Evolutionary conservation across 2,888 invertebrate species (phyloP), one percentile per base, ranked within the genome.

Genomic region (Pandemis corylana): DNA sequence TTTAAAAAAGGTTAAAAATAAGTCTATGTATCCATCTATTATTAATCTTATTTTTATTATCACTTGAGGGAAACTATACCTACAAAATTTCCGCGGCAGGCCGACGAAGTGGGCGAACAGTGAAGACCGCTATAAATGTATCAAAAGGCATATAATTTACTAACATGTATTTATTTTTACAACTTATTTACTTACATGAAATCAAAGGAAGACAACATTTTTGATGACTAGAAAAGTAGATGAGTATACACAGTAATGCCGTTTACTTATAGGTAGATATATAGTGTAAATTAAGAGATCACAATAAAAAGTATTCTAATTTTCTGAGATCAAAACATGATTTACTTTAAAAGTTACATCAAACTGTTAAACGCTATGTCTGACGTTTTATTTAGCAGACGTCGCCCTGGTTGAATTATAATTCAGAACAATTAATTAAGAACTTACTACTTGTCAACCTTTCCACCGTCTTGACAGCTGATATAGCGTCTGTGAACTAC

Each of bases 181-280:
- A 7, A 68, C 46, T 64, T 56, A 51, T 66, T 44, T 41, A 51
- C n/a, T n/a, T n/a, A 20, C 41, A 66, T 64, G 61, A 51, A 44
- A 64, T 49, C 67, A 76, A 76, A 76, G 76, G 76, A 76, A 78
- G 74, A 76, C 70, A 42, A 63, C 20, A 42, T 46, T 61, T 72
- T 36, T 15, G 15, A 56, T 56, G 53, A 56, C 53, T 56, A 53
- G 15, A 15, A 12, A n/a, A 12, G 12, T 51, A 20, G 20, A 20
- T 20, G 20, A 20, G 15, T 56, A 12, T 13, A 49, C 49, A 51
- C n/a, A 15, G 2, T 15, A 51, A 51, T 51, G n/a, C n/a, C n/a
- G 6, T 51, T n/a, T 51, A 51, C 5, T 51, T n/a, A 51, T 51
- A 51, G n/a, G 13, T 51, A 51, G 13, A 51, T n/a, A 5, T 6